These are phyloP conservation scores for Apteryx mantelli DNA, from an alignment of 2,113 vertebrate species.

Conservation along the genomic window DNA sequence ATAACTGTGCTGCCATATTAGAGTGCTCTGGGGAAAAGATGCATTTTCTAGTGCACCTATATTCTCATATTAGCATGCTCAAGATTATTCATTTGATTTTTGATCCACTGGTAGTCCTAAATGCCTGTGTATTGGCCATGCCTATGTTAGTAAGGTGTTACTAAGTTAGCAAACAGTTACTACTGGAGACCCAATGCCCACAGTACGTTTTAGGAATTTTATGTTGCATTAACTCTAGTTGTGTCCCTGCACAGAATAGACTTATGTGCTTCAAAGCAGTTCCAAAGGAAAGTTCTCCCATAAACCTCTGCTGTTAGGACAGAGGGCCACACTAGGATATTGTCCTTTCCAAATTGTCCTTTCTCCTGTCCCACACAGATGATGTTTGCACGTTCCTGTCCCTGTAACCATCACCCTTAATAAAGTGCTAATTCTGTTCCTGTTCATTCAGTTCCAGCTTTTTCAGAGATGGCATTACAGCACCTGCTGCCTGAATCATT, in stretches of 20 bases:
- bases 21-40: not conserved
- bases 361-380: not conserved
- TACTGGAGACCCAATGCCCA: too few species aligned
- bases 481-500: not conserved
- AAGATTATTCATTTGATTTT: too few species aligned
- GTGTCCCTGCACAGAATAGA: too few species aligned
- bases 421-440: not conserved
- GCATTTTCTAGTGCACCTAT: not conserved
- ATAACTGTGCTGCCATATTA: not conserved
- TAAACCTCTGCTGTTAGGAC: not conserved
- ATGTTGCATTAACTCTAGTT: too few species aligned
- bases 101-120: too few species aligned
- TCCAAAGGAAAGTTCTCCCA: not conserved
- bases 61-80: too few species aligned
- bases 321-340: not conserved
- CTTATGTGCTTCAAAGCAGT: not conserved
- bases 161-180: too few species aligned
- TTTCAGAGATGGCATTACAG: accelerated
- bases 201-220: too few species aligned
- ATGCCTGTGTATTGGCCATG: too few species aligned
- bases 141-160: too few species aligned
- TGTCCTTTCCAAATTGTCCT: not conserved
- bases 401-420: not conserved
- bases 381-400: not conserved
- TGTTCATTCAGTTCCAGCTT: not conserved